A percentile compares a stretch with the other conserved stretches of the same genome.
phyloP scores from a whole-genome alignment of 1,140 invertebrate species.

The Campoletis sonorensis region DNA sequence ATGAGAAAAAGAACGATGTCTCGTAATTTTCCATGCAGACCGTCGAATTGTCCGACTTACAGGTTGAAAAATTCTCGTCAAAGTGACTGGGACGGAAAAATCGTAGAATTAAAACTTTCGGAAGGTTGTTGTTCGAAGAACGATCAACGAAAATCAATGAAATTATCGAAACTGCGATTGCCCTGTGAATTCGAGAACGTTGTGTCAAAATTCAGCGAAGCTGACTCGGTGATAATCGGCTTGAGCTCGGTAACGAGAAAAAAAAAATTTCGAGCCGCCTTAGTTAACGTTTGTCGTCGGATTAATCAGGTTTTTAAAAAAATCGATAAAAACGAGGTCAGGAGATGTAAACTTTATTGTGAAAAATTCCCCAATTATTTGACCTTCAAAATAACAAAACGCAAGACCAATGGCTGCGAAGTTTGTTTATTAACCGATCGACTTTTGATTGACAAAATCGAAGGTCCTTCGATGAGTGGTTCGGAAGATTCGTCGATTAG shows the following conservation, averaged over 20 bases:
- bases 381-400: conserved; percentile 53
- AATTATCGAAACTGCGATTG: conserved; percentile 41
- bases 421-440: conserved; percentile 49
- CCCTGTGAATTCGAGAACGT: conserved; percentile 58
- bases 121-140: neutral
- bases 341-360: conserved; percentile 51
- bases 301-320: conserved; percentile 55
- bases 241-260: conserved; percentile 48
- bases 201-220: conserved; percentile 51
- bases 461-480: neutral
- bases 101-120: conserved; percentile 17
- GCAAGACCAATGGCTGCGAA: conserved; percentile 38
- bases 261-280: conserved; percentile 50
- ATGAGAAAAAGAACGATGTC: neutral
- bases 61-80: conserved; percentile 1
- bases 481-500: neutral
- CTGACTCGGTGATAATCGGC: conserved; percentile 46
- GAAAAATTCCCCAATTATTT: conserved; percentile 55
- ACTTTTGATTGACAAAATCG: neutral
- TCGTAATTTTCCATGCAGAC: conserved; percentile 4
- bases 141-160: neutral
- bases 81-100: conserved; percentile 31
- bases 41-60: conserved; percentile 19
- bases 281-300: conserved; percentile 55
- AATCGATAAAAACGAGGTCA: conserved; percentile 32